Percentiles rank a stretch among this genome's conserved stretches.
These are phyloP conservation scores for Porphyrio hochstetteri DNA, from an alignment of 2,113 vertebrate species.

Conservation along the genomic window DNA sequence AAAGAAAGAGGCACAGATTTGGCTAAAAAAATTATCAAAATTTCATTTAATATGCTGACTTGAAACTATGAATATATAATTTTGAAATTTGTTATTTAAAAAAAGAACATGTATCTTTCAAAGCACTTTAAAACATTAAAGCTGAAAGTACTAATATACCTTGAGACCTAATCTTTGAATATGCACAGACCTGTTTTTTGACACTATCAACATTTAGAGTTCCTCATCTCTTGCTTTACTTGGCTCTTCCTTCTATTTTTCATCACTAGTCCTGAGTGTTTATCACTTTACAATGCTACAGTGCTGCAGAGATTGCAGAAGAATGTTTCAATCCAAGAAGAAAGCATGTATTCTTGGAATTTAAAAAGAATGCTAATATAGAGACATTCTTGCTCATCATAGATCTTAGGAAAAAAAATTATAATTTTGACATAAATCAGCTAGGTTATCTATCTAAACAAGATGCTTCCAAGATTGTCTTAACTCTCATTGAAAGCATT, in stretches of 20 bases:
- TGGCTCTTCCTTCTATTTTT: conserved; percentile 27
- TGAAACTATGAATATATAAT: background rate
- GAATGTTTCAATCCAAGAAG: conserved; percentile 3
- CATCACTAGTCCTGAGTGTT: background rate
- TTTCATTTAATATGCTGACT: background rate
- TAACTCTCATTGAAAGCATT: background rate
- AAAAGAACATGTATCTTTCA: background rate
- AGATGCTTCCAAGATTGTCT: background rate
- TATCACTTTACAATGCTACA: background rate
- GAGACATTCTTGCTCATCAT: background rate
- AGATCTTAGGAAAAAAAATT: background rate
- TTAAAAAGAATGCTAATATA: background rate
- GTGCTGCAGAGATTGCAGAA: background rate
- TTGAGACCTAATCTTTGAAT: background rate
- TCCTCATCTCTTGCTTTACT: conserved; percentile 22
- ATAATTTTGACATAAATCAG: background rate
- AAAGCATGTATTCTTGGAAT: background rate
- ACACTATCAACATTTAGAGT: background rate
- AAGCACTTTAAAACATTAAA: background rate
- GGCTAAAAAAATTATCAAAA: background rate
- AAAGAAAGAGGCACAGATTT: background rate
- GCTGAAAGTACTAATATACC: background rate
- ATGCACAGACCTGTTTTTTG: background rate
- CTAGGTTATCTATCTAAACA: background rate
- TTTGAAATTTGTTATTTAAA: background rate